Conservation (phyloP, 2,797 vertebrate species). For the Coranthus polyacanthus region DNA sequence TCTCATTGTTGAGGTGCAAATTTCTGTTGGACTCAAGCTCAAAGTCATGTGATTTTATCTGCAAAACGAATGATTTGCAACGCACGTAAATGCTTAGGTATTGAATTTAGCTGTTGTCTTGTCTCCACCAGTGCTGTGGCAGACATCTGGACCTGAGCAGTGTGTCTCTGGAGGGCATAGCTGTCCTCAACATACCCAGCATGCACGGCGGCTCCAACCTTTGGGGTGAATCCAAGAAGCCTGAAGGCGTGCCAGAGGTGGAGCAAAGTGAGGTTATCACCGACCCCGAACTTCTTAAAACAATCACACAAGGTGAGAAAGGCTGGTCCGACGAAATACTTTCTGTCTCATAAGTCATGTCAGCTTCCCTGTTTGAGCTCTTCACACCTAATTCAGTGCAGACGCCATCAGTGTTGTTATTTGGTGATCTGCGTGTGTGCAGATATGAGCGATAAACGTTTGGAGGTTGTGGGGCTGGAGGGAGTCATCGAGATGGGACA, state of each 20-base stretch:
- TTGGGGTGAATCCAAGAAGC: slow-evolving; percentile 93
- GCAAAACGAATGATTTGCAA: background rate
- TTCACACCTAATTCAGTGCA: background rate
- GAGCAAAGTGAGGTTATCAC: slow-evolving; percentile 85
- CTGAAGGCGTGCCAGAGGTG: slow-evolving; percentile 74
- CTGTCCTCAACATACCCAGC: slow-evolving; percentile 96
- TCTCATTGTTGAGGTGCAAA: slow-evolving; percentile 89
- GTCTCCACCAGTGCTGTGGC: slow-evolving; percentile 87
- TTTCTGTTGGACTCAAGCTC: background rate
- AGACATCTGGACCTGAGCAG: slow-evolving; percentile 86
- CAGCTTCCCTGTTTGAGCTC: background rate
- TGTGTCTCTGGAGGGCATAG: slow-evolving; percentile 89
- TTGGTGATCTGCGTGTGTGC: slow-evolving; percentile 13
- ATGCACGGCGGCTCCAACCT: slow-evolving; percentile 96
- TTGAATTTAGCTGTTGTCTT: background rate
- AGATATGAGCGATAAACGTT: slow-evolving; percentile 91
- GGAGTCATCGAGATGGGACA: slow-evolving; percentile 95
- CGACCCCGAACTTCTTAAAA: slow-evolving; percentile 90
- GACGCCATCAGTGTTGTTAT: background rate
- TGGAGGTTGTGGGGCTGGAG: slow-evolving; percentile 94
- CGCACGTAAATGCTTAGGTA: background rate
- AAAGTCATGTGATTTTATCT: background rate
- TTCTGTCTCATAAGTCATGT: slow-evolving; percentile 2
- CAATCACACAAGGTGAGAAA: slow-evolving; percentile 88
- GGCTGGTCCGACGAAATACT: background rate